phyloP scores from a whole-genome alignment of 2,888 invertebrate genomes.

The Brachyptera putata region DNA sequence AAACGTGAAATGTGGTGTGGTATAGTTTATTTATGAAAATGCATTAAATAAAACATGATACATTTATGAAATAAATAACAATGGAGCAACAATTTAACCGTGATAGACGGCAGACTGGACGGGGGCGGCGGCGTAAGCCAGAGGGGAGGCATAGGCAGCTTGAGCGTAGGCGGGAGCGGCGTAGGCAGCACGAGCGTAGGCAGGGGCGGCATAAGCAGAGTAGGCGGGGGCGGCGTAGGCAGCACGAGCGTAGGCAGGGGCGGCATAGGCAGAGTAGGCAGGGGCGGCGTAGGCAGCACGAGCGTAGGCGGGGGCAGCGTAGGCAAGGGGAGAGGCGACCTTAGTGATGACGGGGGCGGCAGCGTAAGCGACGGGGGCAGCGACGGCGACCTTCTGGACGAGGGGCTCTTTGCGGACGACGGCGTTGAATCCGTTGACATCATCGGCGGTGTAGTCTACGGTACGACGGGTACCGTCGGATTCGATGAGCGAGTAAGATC shows the following conservation, averaged over 20 bases:
- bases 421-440: constrained; percentile 33
- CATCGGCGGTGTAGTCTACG: constrained; percentile 32
- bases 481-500: constrained; percentile 30
- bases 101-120: constrained; percentile 6
- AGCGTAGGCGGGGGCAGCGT: constrained; percentile 10
- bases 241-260: constrained; percentile 4
- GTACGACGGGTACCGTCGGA: constrained; percentile 30
- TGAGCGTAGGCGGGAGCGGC: constrained; percentile 12
- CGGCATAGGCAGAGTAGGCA: too few relatives aligned
- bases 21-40: background rate
- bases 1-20: too few relatives aligned
- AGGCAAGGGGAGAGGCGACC: constrained; percentile 20
- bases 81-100: background rate
- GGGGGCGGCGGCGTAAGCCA: background rate
- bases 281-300: too few relatives aligned
- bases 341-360: constrained; percentile 9
- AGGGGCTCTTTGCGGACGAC: constrained; percentile 28
- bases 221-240: background rate
- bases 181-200: too few relatives aligned
- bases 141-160: constrained; percentile 12
- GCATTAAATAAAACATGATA: background rate
- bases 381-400: constrained; percentile 23
- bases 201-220: background rate
- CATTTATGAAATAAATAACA: background rate
- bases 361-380: constrained; percentile 24